Base-by-base conservation (phyloP, 2,113 vertebrate species). In the Sceloporus undulatus region DNA sequence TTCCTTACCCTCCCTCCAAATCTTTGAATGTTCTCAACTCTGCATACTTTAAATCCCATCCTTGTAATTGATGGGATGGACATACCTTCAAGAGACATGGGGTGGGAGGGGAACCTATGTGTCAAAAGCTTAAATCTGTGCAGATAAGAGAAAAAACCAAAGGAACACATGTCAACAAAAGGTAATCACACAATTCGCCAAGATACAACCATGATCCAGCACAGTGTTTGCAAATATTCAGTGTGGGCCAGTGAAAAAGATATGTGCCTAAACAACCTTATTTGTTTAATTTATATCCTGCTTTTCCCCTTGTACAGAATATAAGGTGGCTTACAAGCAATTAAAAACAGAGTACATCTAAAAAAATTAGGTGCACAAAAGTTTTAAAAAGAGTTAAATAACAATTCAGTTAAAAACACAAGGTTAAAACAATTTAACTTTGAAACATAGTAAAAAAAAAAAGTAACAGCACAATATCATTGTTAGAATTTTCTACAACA, bases 51-150 rank as follows among this genome's bases (percentile, higher is more conserved):
- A 27, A 34, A 29, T 42, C 2, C 25, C 52, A 1, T 76, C 27
- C 80, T 91, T 90, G 84, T 85, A 71, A 85, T 54, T 19, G 23
- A 71, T 66, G n/a, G 77, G 29, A 18, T 86, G 56, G 9, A 38
- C 62, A 79, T n/a, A 19, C 52, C 29, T 7, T 13, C 48, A 54
- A 68, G 73, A 92, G 56, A 19, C 21, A 13, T 2, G 13, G 71
- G 79, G n/a, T 62, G 10, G 7, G 40, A 82, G 1, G 21, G 21
- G 59, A 18, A 21, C 11, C 16, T n/a, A 48, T 76, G 56, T 74
- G 79, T 89, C 1, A 0, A 82, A 73, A 76, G 74, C 4, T 62
- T 78, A 42, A 83, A 54, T 40, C 25, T 42, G n/a, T 56, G 29
- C 65, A 80, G 27, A 54, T 54, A 14, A 3, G 21, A 79, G 83